A percentile compares a stretch with the other conserved stretches of the same genome.
Conservation (phyloP, 2,797 vertebrate species). For the Miichthys miiuy region DNA sequence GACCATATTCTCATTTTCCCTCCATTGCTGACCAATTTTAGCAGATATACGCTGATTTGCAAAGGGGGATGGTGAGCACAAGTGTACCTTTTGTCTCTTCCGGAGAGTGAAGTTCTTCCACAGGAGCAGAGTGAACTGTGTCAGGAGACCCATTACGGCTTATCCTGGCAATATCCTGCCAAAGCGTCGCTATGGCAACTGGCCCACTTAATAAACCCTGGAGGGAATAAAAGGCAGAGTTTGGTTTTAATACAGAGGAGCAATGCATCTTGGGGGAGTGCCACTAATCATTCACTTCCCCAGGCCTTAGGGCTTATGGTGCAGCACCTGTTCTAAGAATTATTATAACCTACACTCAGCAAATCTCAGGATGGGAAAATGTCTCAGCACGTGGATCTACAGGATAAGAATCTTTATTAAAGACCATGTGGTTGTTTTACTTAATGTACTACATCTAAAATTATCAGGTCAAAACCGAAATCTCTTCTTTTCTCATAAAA, state of each 20-base stretch:
- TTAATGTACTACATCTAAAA: slow-evolving; percentile 32
- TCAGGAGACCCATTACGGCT: slow-evolving; percentile 92
- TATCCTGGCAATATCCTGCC: slow-evolving; percentile 82
- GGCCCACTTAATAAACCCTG: slow-evolving; percentile 85
- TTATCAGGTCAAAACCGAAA: slow-evolving; percentile 27
- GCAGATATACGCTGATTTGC: slow-evolving; percentile 60
- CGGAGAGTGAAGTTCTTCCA: slow-evolving; percentile 99
- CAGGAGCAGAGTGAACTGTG: slow-evolving; percentile 94
- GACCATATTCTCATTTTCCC: slow-evolving; percentile 59
- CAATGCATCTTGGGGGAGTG: slow-evolving; percentile 81
- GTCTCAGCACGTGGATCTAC: slow-evolving; percentile 46
- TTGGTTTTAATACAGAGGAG: slow-evolving; percentile 83
- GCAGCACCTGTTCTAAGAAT: slow-evolving; percentile 80
- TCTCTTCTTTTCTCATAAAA: slow-evolving; percentile 15
- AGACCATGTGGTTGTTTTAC: slow-evolving; percentile 39
- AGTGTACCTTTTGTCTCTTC: slow-evolving; percentile 93
- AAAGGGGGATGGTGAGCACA: slow-evolving; percentile 32
- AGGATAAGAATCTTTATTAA: slow-evolving; percentile 37
- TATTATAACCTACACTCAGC: slow-evolving; percentile 74
- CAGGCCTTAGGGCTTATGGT: slow-evolving; percentile 72
- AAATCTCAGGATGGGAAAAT: slow-evolving; percentile 60
- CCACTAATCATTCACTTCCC: slow-evolving; percentile 82
- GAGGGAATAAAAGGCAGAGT: slow-evolving; percentile 81
- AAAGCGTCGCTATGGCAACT: slow-evolving; percentile 85
- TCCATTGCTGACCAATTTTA: slow-evolving; percentile 58